A percentile compares a stretch with the other conserved stretches of the same genome.
phyloP scores from a whole-genome alignment of 2,113 vertebrate species.

The Elanoides forficatus region DNA sequence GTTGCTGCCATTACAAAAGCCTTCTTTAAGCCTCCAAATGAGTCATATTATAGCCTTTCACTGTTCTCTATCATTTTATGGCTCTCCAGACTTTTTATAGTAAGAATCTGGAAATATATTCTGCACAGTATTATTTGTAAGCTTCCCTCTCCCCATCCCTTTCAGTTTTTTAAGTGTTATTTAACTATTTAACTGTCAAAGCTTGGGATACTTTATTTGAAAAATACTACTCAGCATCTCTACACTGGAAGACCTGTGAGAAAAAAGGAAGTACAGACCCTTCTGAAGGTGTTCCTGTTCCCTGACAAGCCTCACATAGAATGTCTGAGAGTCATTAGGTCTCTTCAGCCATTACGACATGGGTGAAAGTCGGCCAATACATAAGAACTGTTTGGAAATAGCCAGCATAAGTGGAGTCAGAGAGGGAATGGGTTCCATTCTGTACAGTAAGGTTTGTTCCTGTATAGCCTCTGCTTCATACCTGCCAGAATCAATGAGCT shows the following conservation, averaged over 20 bases:
- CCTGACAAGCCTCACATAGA: background rate
- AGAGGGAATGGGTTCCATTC: background rate
- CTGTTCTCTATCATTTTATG: background rate
- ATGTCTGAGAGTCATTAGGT: background rate
- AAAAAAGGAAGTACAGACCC: background rate
- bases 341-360: background rate
- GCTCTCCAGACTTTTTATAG: background rate
- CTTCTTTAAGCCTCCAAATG: background rate
- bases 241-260: background rate
- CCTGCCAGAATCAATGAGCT: background rate
- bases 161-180: background rate
- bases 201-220: background rate
- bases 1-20: background rate
- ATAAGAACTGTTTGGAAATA: background rate
- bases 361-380: background rate
- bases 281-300: background rate
- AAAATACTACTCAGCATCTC: background rate
- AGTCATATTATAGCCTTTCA: background rate
- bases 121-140: background rate
- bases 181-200: background rate
- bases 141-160: background rate
- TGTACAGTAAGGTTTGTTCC: background rate
- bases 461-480: background rate
- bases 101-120: background rate
- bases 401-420: background rate